phyloP scores from a whole-genome alignment of 92 coral and sea anemone species.

The Parazoanthus darwini region DNA sequence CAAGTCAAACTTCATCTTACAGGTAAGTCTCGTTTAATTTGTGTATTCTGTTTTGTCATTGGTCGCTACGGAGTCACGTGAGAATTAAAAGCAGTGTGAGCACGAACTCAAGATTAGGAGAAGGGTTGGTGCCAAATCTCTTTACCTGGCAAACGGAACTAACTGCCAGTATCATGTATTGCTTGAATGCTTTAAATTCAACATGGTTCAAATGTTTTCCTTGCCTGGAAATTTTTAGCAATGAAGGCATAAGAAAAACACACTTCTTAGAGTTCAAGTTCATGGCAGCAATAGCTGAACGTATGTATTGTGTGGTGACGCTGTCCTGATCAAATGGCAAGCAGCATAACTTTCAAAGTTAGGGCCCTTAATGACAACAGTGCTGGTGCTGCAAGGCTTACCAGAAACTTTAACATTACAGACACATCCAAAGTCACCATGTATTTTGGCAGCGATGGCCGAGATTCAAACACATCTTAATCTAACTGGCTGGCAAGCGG shows the following conservation, averaged over 20 bases:
- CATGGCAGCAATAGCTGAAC: conserved; percentile 36
- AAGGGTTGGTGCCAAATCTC: too few relatives aligned
- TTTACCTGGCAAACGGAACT: too few relatives aligned
- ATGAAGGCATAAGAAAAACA: conserved; percentile 33
- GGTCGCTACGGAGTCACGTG: too few relatives aligned
- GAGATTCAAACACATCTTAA: conserved; percentile 33
- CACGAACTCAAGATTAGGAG: too few relatives aligned
- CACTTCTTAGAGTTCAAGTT: conserved; percentile 27
- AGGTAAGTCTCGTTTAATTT: too few relatives aligned
- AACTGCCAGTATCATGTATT: conserved; percentile 8
- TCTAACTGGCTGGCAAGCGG: conserved; percentile 30
- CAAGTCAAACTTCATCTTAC: too few relatives aligned
- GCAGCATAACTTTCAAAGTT: conserved; percentile 48
- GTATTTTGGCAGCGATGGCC: conserved; percentile 44
- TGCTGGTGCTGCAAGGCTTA: background rate
- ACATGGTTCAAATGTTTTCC: conserved; percentile 41
- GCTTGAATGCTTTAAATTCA: conserved; percentile 34
- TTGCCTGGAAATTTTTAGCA: conserved; percentile 43
- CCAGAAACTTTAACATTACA: background rate
- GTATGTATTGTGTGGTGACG: conserved; percentile 51
- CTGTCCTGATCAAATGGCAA: conserved; percentile 48
- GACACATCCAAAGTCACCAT: conserved; percentile 29
- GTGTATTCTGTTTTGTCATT: too few relatives aligned
- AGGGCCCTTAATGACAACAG: conserved; percentile 29
- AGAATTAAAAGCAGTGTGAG: too few relatives aligned